Conservation (phyloP, 2,797 vertebrate genomes). For the Picus viridis region DNA sequence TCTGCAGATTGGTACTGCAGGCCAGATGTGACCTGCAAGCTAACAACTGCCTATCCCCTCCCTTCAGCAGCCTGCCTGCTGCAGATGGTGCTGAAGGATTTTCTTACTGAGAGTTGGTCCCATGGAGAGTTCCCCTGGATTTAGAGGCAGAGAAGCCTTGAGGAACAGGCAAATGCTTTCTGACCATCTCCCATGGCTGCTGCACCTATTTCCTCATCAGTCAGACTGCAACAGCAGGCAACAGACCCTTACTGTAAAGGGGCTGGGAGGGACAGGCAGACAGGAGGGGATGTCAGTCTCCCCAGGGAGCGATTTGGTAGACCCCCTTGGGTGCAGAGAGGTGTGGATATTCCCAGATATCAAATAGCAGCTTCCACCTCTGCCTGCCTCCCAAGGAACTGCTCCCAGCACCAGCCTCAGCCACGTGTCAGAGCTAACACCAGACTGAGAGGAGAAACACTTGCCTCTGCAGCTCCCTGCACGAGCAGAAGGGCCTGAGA, state of each 20-base stretch:
- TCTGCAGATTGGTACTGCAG: background rate
- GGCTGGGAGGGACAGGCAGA: background rate
- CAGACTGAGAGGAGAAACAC: background rate
- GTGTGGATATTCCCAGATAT: background rate
- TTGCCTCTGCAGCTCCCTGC: background rate
- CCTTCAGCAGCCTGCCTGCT: accelerated
- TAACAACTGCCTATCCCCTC: background rate
- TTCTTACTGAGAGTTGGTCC: background rate
- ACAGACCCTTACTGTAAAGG: background rate
- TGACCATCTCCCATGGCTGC: background rate
- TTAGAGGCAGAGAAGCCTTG: background rate
- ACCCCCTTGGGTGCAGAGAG: background rate
- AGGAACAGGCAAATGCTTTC: background rate
- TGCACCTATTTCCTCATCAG: background rate
- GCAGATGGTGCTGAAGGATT: background rate
- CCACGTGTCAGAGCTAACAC: background rate
- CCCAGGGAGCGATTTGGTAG: background rate
- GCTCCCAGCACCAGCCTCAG: background rate
- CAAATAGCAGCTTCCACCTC: background rate
- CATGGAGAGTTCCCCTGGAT: background rate
- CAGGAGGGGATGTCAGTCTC: background rate
- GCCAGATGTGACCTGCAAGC: background rate
- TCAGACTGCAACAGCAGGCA: accelerated
- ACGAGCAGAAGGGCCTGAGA: background rate
- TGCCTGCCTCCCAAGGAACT: background rate